These are phyloP conservation scores for Cassiopea andromeda DNA, from an alignment of 30 jellyfish, hydroid and myxozoan genomes.

Conservation along the genomic window DNA sequence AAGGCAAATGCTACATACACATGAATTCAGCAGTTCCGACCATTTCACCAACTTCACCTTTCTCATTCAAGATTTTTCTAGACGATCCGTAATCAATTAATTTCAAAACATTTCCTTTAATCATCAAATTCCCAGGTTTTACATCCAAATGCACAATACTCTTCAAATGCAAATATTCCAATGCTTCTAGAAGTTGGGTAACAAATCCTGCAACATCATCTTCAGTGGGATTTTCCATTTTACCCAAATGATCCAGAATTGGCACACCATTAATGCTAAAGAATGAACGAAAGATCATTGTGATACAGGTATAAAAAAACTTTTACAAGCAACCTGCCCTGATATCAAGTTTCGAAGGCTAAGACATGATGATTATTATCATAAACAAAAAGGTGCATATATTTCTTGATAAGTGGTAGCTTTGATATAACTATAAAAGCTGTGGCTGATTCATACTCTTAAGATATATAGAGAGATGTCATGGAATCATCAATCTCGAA, in stretches of 20 bases:
- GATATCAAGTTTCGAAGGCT: too few relatives aligned
- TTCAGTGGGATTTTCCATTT: conserved; percentile 66
- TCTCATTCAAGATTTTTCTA: conserved; percentile 59
- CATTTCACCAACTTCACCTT: conserved; percentile 99
- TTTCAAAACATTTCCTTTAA: conserved; percentile 74
- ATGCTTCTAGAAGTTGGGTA: conserved; percentile 73
- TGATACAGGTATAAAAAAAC: too few relatives aligned
- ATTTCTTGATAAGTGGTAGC: too few relatives aligned
- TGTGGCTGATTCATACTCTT: too few relatives aligned
- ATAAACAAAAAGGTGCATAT: too few relatives aligned
- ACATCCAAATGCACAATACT: conserved; percentile 88
- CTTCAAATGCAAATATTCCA: conserved; percentile 79
- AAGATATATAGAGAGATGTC: too few relatives aligned
- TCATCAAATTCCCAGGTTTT: conserved; percentile 91
- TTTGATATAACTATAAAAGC: too few relatives aligned
- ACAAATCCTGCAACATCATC: conserved; percentile 80
- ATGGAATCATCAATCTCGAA: too few relatives aligned
- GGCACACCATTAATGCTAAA: conserved; percentile 82
- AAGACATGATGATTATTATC: too few relatives aligned
- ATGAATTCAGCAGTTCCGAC: conserved; percentile 98
- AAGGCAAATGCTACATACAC: conserved; percentile 90
- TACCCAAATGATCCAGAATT: conserved; percentile 75
- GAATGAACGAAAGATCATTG: neutral
- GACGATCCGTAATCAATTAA: conserved; percentile 93
- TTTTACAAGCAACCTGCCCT: too few relatives aligned